Conservation (phyloP, 2,797 vertebrate genomes). For the Discoglossus pictus region DNA sequence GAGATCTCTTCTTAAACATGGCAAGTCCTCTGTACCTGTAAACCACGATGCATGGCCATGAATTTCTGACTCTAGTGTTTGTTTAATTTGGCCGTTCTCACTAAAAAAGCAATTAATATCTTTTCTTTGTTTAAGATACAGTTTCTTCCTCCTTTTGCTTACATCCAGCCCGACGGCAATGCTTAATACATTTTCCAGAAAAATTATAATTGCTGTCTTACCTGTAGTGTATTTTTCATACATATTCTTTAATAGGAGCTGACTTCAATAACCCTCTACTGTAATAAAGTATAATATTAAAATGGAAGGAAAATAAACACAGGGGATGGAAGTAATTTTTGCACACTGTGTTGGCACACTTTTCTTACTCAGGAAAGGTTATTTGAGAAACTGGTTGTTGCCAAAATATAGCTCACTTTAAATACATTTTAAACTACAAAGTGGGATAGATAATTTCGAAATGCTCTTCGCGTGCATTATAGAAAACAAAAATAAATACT, state of each 20-base stretch:
- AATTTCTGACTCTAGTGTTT: neutral
- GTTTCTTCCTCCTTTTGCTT: constrained; percentile 3
- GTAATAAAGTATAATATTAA: constrained; percentile 67
- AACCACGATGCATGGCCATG: constrained; percentile 1
- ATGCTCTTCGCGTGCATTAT: constrained; percentile 7
- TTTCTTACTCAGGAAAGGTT: constrained; percentile 62
- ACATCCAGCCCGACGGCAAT: constrained; percentile 14
- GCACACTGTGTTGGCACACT: constrained; percentile 62
- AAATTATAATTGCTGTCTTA: constrained; percentile 58
- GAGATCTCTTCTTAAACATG: constrained; percentile 37
- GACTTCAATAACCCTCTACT: constrained; percentile 66
- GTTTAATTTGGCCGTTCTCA: constrained; percentile 27
- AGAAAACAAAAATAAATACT: constrained; percentile 50
- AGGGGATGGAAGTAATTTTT: constrained; percentile 65
- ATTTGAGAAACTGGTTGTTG: constrained; percentile 71
- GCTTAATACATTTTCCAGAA: constrained; percentile 49
- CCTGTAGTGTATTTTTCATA: constrained; percentile 55
- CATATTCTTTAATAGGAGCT: constrained; percentile 64
- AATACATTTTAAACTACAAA: constrained; percentile 60
- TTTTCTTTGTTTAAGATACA: constrained; percentile 6
- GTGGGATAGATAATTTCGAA: constrained; percentile 42
- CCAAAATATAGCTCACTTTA: constrained; percentile 67
- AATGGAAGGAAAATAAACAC: constrained; percentile 71
- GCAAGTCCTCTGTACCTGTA: constrained; percentile 25
- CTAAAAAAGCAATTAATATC: constrained; percentile 20